Base-by-base conservation (phyloP, 2,113 vertebrate genomes). In the Lagopus leucura region DNA sequence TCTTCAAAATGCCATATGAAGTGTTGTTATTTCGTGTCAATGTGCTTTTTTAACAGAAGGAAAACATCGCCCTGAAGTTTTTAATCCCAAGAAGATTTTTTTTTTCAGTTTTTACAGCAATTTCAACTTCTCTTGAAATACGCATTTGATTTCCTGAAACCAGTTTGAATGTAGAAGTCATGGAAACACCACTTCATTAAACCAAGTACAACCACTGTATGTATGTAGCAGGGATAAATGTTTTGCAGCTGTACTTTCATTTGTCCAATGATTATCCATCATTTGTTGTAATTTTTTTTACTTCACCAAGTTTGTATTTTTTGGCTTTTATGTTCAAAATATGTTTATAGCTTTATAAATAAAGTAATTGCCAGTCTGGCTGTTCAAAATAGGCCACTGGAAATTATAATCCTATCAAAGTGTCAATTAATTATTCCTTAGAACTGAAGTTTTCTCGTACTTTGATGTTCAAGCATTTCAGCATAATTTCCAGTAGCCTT, bases 321-420 rank as follows among this genome's bases (percentile, higher is more conserved):
- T 95, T 95, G 81, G 89, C 94, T 96, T 97, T 97, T 95, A 93
- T 94, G 81, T 96, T 96, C 92, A 89, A 96, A 97, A 89, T 92
- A 93, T 97, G 96, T 97, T 97, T 96, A 96, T 96, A 96, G 96
- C 96, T 96, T 97, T 97, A 97, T 97, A 97, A 97, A 97, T 96
- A 97, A 97, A 97, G 87, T 96, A 88, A 94, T 94, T 96, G 93
- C 91, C 93, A 97, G 94, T 81, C 34, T 92, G 78, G 94, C 94
- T 94, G 24, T 92, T 96, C 89, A 93, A 85, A 96, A 89, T 82
- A 96, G 89, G 80, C 90, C 93, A 94, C 82, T 96, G 93, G 90
- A 88, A 82, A 48, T 71, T 93, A 64, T 64, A 95, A 95, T 85
- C 65, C 57, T 85, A 91, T 38, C 86, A 45, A 48, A 22, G 25